Evolutionary conservation across 2,888 invertebrate genomes (phyloP).

Genomic region (Drosophila mimetica): DNA sequence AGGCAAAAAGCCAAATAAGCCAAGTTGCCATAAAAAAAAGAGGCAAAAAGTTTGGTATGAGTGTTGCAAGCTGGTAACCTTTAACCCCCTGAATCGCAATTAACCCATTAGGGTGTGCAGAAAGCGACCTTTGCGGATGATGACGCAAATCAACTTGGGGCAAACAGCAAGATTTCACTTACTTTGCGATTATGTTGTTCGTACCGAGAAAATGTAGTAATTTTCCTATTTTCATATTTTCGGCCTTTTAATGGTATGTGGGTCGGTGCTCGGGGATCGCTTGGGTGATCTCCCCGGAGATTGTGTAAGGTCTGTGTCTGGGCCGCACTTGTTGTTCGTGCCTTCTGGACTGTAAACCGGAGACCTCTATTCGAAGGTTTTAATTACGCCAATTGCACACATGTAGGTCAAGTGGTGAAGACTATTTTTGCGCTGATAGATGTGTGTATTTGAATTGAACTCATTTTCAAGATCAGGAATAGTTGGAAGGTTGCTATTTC

Average conservation of each 20-base stretch:
- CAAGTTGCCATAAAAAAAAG: background rate
- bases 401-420: constrained; percentile 66
- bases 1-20: constrained; percentile 43
- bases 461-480: constrained; percentile 51
- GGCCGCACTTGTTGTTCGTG: constrained; percentile 56
- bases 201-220: constrained; percentile 67
- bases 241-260: constrained; percentile 59
- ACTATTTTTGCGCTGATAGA: constrained; percentile 36
- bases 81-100: constrained; percentile 37
- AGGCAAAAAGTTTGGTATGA: constrained; percentile 4
- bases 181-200: constrained; percentile 53
- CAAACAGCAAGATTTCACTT: constrained; percentile 60
- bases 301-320: constrained; percentile 65
- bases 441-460: constrained; percentile 21
- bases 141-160: constrained; percentile 20
- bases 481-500: constrained; percentile 12
- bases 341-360: constrained; percentile 73
- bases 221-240: constrained; percentile 60
- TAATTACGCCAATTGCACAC: constrained; percentile 60
- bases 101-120: constrained; percentile 73
- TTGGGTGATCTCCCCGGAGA: constrained; percentile 59
- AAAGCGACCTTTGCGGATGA: constrained; percentile 68
- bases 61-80: constrained; percentile 10
- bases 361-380: constrained; percentile 64
- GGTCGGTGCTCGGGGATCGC: constrained; percentile 53